phyloP scores from a whole-genome alignment of 2,113 vertebrate species.

The human (Homo sapiens) region GRCh38 chr7:51782501-51783000 shows the following conservation, averaged over 20 bases:
- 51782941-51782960: too few species aligned
- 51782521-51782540: too few species aligned
- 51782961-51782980: background rate
- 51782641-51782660: background rate
- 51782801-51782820: too few species aligned
- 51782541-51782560: too few species aligned
- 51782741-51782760: background rate
- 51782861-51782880: background rate
- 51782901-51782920: background rate
- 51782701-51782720: background rate
- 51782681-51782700: fast-evolving
- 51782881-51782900: background rate
- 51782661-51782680: too few species aligned
- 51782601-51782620: background rate
- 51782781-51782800: background rate
- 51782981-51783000: background rate
- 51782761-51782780: too few species aligned
- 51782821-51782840: fast-evolving
- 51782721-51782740: fast-evolving
- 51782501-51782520: too few species aligned
- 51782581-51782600: background rate
- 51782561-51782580: background rate
- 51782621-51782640: background rate
- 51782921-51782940: background rate
- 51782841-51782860: too few species aligned